A percentile compares a stretch with the other conserved stretches of the same genome.
phyloP scores from a whole-genome alignment of 2,797 vertebrate species.

The Mallotus villosus region DNA sequence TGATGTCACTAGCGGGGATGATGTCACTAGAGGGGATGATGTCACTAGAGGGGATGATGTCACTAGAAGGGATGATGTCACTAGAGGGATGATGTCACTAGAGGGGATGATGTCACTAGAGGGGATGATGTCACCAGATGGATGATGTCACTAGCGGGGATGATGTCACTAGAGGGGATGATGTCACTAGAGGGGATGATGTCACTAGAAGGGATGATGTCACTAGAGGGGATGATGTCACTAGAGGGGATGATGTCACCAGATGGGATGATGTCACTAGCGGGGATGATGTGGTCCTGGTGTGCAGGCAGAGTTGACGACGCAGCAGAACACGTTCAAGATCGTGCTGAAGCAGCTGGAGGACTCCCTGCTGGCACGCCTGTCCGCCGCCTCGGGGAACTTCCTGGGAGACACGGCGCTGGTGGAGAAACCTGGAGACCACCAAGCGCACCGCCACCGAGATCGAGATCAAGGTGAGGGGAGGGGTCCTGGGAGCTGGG shows the following conservation, averaged over 20 bases:
- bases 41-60: too few species aligned
- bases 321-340: slow-evolving; percentile 84
- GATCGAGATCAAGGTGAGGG: slow-evolving; percentile 76
- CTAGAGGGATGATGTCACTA: too few species aligned
- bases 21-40: background rate
- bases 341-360: slow-evolving; percentile 81
- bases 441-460: slow-evolving; percentile 80
- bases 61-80: too few species aligned
- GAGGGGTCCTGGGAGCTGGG: background rate
- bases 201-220: too few species aligned
- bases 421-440: slow-evolving; percentile 81
- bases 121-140: too few species aligned
- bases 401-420: slow-evolving; percentile 78
- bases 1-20: background rate
- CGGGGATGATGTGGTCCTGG: background rate
- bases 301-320: slow-evolving; percentile 78
- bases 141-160: too few species aligned
- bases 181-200: too few species aligned
- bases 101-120: too few species aligned
- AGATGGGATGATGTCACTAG: background rate
- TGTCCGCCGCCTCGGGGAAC: slow-evolving; percentile 80
- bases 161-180: too few species aligned
- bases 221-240: background rate
- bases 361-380: slow-evolving; percentile 75
- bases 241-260: background rate